Percentiles rank a stretch among this genome's conserved stretches.
These are phyloP conservation scores for Sarcophaga carnaria DNA, from an alignment of 2,888 invertebrate species.

Conservation along the genomic window DNA sequence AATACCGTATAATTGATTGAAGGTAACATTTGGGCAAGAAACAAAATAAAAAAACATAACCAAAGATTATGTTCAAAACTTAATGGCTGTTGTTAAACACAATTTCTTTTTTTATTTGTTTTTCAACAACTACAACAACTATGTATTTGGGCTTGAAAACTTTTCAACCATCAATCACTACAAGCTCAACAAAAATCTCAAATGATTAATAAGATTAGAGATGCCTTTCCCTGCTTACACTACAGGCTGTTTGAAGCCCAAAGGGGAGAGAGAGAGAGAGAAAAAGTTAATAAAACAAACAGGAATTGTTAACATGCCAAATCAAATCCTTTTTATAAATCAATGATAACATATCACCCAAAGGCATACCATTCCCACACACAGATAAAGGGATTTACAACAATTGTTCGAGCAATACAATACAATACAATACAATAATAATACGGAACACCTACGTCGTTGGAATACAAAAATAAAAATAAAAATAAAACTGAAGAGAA, in stretches of 20 bases:
- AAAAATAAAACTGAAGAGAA: background rate
- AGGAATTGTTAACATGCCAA: conserved; percentile 12
- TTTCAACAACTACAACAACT: too few species aligned
- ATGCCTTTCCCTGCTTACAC: background rate
- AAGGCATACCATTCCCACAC: background rate
- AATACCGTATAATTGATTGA: background rate
- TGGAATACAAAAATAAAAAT: background rate
- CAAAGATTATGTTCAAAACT: background rate
- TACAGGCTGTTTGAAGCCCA: background rate
- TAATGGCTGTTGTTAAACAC: background rate
- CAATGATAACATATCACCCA: conserved; percentile 1
- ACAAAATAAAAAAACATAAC: background rate
- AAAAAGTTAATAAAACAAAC: conserved; percentile 1
- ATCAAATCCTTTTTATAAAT: conserved; percentile 25
- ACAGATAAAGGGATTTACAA: too few species aligned
- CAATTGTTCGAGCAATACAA: too few species aligned
- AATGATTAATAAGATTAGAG: conserved; percentile 35
- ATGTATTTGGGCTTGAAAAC: background rate
- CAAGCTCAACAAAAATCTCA: conserved; percentile 2
- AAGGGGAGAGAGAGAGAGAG: background rate
- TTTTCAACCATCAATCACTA: conserved; percentile 52
- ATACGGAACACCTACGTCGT: background rate
- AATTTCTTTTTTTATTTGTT: background rate
- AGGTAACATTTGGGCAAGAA: background rate
- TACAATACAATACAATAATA: too few species aligned